A percentile compares a stretch with the other conserved stretches of the same genome.
Evolutionary conservation across 2,797 vertebrate genomes (phyloP).

Genomic region (Leucoraja ocellata): DNA sequence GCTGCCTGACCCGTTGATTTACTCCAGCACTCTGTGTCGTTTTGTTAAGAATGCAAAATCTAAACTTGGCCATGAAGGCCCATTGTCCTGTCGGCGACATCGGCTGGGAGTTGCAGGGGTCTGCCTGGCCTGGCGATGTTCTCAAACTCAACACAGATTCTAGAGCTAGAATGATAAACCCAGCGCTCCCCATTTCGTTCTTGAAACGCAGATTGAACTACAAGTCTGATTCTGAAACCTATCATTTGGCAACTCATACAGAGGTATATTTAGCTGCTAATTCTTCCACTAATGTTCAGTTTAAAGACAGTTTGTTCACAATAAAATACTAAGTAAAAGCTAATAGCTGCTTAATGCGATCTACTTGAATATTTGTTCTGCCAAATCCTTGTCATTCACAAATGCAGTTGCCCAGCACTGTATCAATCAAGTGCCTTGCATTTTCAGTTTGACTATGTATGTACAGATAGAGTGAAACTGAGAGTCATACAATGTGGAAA

Average conservation of each 20-base stretch:
- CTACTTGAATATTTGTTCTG: neutral
- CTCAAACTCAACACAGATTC: neutral
- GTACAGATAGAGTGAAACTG: neutral
- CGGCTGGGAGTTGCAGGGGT: too few relatives aligned
- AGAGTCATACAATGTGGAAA: too few relatives aligned
- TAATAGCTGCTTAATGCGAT: conserved; percentile 24
- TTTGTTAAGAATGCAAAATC: too few relatives aligned
- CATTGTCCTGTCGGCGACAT: too few relatives aligned
- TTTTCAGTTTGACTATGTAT: neutral
- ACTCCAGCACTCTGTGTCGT: too few relatives aligned
- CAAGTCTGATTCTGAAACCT: neutral
- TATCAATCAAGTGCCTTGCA: neutral
- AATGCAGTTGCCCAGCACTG: conserved; percentile 8
- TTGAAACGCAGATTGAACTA: neutral
- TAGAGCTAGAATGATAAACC: neutral
- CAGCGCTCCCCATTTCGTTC: neutral
- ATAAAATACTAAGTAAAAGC: conserved; percentile 24
- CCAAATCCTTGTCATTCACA: conserved; percentile 23
- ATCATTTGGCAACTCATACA: conserved; percentile 11
- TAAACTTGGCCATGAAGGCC: too few relatives aligned
- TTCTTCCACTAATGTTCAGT: conserved; percentile 25
- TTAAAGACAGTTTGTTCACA: conserved; percentile 24
- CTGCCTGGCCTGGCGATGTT: too few relatives aligned
- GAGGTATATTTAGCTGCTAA: conserved; percentile 26
- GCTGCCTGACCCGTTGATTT: too few relatives aligned